These are phyloP conservation scores for Parnassius apollo DNA, from an alignment of 2,888 invertebrate genomes.

Conservation along the genomic window DNA sequence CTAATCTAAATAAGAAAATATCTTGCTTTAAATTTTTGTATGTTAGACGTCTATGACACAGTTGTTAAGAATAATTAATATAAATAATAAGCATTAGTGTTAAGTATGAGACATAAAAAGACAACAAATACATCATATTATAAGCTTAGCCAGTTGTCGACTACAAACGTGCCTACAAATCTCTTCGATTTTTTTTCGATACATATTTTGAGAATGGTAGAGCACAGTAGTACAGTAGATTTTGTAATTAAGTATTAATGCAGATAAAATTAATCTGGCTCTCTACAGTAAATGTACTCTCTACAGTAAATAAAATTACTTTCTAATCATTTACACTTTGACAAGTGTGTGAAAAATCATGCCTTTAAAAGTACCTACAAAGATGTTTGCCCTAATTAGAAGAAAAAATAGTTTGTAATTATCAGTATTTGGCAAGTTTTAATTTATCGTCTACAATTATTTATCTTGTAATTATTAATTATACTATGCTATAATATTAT, in stretches of 20 bases:
- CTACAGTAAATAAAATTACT: too few species aligned
- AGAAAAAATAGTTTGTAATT: slow-evolving; percentile 4
- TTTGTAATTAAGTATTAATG: too few species aligned
- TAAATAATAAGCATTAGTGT: too few species aligned
- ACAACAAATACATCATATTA: background rate
- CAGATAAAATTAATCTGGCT: too few species aligned
- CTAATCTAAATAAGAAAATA: too few species aligned
- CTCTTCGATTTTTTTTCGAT: background rate
- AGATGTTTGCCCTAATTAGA: slow-evolving; percentile 7
- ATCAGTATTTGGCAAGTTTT: slow-evolving; percentile 4
- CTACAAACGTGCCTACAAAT: slow-evolving; percentile 6
- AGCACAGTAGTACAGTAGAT: too few species aligned
- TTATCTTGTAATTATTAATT: background rate
- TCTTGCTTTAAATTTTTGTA: too few species aligned
- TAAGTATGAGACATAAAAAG: background rate
- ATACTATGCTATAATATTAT: slow-evolving; percentile 13
- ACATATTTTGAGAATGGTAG: background rate
- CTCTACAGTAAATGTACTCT: too few species aligned
- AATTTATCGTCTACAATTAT: slow-evolving; percentile 1
- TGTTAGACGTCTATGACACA: too few species aligned
- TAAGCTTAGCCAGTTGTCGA: background rate
- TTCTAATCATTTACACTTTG: too few species aligned
- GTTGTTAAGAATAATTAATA: too few species aligned
- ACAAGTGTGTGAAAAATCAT: slow-evolving; percentile 4
- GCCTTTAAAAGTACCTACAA: slow-evolving; percentile 13